phyloP scores from a whole-genome alignment of 2,113 vertebrate species.

The Perognathus longimembris region DNA sequence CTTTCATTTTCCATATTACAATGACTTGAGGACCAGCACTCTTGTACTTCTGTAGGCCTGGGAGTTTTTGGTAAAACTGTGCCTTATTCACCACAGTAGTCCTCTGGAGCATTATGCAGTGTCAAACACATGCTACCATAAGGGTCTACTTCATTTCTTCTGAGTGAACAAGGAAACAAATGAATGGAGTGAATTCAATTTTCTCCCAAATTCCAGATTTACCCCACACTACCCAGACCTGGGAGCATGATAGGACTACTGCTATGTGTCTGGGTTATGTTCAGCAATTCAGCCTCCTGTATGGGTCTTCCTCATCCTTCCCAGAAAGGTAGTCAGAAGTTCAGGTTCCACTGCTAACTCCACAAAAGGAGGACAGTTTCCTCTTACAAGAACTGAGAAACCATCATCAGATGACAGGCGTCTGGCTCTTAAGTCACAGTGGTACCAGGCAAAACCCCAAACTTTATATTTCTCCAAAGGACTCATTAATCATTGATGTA shows the following conservation, averaged over 20 bases:
- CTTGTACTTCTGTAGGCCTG: neutral
- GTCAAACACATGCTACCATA: rapidly evolving
- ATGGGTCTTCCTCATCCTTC: neutral
- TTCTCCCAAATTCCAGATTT: neutral
- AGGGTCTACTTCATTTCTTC: too few relatives aligned
- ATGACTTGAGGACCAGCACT: neutral
- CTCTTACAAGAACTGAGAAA: neutral
- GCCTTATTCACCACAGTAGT: too few relatives aligned
- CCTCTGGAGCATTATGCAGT: too few relatives aligned
- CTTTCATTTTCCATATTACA: neutral
- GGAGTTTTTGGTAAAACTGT: neutral
- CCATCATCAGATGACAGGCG: neutral
- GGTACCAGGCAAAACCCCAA: neutral
- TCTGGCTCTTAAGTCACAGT: neutral
- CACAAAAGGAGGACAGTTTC: neutral
- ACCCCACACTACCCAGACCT: neutral
- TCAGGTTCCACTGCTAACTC: neutral
- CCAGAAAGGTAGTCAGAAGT: neutral
- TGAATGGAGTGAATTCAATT: neutral
- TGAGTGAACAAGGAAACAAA: neutral
- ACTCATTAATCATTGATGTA: neutral
- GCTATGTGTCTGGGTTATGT: neutral
- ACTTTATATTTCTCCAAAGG: neutral
- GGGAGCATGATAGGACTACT: too few relatives aligned
- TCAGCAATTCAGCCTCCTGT: rapidly evolving